Evolutionary conservation across 2,888 invertebrate genomes (phyloP).

Genomic region (Eremobia ochroleuca): DNA sequence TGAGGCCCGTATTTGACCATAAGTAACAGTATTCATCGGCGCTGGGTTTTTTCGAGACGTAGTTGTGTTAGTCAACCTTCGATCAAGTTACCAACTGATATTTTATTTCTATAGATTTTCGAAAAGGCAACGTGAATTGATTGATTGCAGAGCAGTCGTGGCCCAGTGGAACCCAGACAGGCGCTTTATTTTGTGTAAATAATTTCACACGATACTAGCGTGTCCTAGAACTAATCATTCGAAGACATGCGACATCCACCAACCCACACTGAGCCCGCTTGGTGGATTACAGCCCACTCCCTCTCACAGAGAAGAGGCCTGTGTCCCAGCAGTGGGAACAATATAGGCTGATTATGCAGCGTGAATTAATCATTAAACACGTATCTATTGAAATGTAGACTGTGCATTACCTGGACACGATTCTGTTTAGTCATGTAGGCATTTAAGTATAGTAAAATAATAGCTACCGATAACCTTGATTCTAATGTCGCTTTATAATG

Average conservation of each 20-base stretch:
- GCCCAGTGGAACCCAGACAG: background rate
- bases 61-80: background rate
- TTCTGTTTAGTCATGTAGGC: background rate
- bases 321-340: no score
- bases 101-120: background rate
- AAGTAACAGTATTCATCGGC: background rate
- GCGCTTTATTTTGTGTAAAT: background rate
- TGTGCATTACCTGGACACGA: background rate
- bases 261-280: no score
- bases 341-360: no score
- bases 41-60: no score
- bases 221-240: no score
- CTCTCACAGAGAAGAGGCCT: no score
- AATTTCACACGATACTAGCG: no score
- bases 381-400: background rate
- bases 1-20: no score
- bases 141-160: background rate
- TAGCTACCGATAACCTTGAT: slow-evolving; percentile 13
- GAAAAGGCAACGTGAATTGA: background rate
- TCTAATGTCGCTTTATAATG: slow-evolving; percentile 14
- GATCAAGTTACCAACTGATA: background rate
- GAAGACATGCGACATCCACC: no score
- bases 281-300: no score
- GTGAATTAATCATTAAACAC: background rate
- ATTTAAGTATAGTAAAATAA: background rate